Conservation (phyloP, 2,113 vertebrate species). For the Erythrocercus mccallii region DNA sequence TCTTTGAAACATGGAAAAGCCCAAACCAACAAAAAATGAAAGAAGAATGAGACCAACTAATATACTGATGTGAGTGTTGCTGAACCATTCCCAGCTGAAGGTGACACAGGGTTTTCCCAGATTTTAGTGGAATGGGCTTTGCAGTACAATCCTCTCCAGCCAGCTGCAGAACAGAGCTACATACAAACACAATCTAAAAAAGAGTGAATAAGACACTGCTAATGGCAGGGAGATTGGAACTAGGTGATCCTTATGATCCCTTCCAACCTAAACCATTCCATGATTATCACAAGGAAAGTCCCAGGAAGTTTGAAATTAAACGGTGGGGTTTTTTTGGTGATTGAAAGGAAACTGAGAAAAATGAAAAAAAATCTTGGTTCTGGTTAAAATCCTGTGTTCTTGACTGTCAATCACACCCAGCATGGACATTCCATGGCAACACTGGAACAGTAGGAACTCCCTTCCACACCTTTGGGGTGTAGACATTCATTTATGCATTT, state of each 20-base stretch:
- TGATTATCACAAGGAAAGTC: not conserved
- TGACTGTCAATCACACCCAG: not conserved
- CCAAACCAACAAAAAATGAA: not conserved
- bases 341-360: not conserved
- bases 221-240: not conserved
- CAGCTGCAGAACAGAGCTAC: not conserved
- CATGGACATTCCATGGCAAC: not conserved
- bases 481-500: not conserved
- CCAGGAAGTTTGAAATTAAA: not conserved
- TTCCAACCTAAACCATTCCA: not conserved
- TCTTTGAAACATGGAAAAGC: not conserved
- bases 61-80: not conserved
- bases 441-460: not conserved
- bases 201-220: too few relatives aligned
- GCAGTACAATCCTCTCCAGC: not conserved
- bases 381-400: not conserved
- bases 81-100: not conserved
- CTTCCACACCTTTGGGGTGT: not conserved
- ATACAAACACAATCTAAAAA: not conserved
- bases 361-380: not conserved
- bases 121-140: not conserved
- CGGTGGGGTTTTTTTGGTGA: not conserved
- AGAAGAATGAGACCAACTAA: not conserved
- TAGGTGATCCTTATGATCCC: not conserved
- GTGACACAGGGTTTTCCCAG: not conserved